A percentile compares a stretch with the other conserved stretches of the same genome.
phyloP scores from a whole-genome alignment of 2,797 vertebrate genomes.

The Okamejei kenojei region DNA sequence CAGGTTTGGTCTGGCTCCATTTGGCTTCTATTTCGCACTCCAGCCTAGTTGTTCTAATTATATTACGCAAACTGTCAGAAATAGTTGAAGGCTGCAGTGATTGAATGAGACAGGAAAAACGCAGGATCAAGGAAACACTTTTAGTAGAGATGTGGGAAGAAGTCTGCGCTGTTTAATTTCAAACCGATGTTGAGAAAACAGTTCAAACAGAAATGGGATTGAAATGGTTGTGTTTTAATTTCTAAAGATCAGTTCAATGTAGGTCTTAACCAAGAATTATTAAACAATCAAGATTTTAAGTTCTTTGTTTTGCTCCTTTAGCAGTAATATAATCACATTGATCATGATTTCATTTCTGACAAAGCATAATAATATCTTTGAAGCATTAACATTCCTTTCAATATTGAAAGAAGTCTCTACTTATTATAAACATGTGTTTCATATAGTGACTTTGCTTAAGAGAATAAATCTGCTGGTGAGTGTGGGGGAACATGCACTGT shows the following conservation, averaged over 20 bases:
- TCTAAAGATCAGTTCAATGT: not conserved
- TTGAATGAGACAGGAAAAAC: conserved; percentile 2
- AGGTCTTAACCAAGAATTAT: not conserved
- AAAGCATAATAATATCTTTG: not conserved
- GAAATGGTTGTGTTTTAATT: not conserved
- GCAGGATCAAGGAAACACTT: conserved; percentile 20
- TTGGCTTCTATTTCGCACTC: not conserved
- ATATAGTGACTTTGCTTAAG: not conserved
- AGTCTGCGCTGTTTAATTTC: conserved; percentile 26
- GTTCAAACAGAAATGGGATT: conserved; percentile 10
- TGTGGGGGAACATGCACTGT: not conserved
- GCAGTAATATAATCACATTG: not conserved
- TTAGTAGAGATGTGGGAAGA: not conserved
- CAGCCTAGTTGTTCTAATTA: not conserved
- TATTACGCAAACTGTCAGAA: conserved; percentile 4
- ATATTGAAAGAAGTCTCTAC: not conserved
- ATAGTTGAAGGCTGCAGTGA: not conserved
- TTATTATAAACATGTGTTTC: conserved; percentile 19
- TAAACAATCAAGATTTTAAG: not conserved
- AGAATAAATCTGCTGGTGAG: not conserved
- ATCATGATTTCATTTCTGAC: not conserved
- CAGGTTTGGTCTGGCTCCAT: not conserved
- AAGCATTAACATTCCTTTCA: not conserved
- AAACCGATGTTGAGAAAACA: conserved; percentile 14
- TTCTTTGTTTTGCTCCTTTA: conserved; percentile 3